A percentile compares a stretch with the other conserved stretches of the same genome.
phyloP scores from a whole-genome alignment of 37 sponge, comb jelly and placozoan genomes.

The Haliclona indistincta region DNA sequence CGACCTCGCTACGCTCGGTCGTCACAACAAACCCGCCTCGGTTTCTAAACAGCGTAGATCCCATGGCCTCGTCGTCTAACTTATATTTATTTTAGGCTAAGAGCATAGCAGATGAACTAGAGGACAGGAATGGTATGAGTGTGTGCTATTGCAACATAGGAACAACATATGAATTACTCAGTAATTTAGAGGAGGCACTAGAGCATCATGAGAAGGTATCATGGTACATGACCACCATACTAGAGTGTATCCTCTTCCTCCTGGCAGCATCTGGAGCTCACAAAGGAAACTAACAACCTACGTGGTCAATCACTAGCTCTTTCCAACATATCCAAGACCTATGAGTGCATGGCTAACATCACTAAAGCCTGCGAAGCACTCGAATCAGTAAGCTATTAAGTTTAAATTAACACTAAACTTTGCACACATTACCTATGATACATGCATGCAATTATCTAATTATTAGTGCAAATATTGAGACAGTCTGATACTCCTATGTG shows the following conservation, averaged over 20 bases:
- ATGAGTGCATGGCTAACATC: conserved; percentile 53
- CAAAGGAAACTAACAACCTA: conserved; percentile 38
- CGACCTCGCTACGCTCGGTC: too few relatives aligned
- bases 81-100: conserved; percentile 57
- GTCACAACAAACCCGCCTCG: too few relatives aligned
- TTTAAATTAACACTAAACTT: too few relatives aligned
- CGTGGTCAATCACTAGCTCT: conserved; percentile 71
- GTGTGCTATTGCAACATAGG: conserved; percentile 70
- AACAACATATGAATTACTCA: conserved; percentile 67
- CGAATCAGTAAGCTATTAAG: conserved; percentile 46
- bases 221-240: neutral
- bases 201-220: conserved; percentile 68
- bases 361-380: conserved; percentile 54
- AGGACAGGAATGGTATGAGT: conserved; percentile 67
- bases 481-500: too few relatives aligned
- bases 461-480: too few relatives aligned
- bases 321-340: conserved; percentile 56
- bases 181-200: conserved; percentile 55
- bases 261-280: conserved; percentile 46
- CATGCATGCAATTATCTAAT: too few relatives aligned
- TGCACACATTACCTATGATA: too few relatives aligned
- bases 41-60: too few relatives aligned
- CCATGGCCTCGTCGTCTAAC: too few relatives aligned
- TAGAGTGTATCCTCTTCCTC: neutral
- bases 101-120: conserved; percentile 63